These are phyloP conservation scores for Aptenodytes patagonicus DNA, from an alignment of 2,113 vertebrate genomes.

Conservation along the genomic window DNA sequence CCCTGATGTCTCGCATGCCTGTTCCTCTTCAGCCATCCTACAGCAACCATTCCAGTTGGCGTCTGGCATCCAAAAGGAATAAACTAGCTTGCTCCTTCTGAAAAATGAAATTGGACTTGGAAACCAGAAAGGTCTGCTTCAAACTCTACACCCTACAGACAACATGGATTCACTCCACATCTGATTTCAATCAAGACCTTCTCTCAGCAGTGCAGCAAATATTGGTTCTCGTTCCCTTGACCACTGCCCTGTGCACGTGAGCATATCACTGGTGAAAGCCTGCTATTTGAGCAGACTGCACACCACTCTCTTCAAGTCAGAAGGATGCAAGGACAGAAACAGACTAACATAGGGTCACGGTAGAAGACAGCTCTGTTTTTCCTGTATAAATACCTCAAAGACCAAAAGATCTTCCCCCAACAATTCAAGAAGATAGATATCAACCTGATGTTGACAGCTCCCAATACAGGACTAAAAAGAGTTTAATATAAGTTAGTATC, in stretches of 20 bases:
- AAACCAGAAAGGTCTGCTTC: neutral
- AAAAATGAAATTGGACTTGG: neutral
- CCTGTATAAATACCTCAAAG: neutral
- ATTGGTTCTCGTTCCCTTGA: neutral
- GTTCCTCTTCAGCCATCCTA: neutral
- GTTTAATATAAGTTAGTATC: neutral
- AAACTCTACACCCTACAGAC: neutral
- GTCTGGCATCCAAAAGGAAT: neutral
- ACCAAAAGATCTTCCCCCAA: neutral
- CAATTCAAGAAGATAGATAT: neutral
- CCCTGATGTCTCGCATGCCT: neutral
- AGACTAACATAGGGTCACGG: neutral
- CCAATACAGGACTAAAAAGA: neutral
- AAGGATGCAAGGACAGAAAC: neutral
- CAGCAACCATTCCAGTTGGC: neutral
- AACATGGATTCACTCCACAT: neutral
- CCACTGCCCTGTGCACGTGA: neutral
- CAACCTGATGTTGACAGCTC: neutral
- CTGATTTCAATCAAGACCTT: neutral
- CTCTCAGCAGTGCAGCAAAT: neutral
- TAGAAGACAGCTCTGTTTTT: neutral
- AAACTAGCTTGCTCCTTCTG: neutral
- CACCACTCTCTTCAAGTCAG: accelerated
- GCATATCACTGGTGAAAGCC: neutral
- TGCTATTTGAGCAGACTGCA: neutral